A percentile compares a stretch with the other conserved stretches of the same genome.
Evolutionary conservation across 2,888 invertebrate species (phyloP).

Genomic region (Acanthosepion esculentum): DNA sequence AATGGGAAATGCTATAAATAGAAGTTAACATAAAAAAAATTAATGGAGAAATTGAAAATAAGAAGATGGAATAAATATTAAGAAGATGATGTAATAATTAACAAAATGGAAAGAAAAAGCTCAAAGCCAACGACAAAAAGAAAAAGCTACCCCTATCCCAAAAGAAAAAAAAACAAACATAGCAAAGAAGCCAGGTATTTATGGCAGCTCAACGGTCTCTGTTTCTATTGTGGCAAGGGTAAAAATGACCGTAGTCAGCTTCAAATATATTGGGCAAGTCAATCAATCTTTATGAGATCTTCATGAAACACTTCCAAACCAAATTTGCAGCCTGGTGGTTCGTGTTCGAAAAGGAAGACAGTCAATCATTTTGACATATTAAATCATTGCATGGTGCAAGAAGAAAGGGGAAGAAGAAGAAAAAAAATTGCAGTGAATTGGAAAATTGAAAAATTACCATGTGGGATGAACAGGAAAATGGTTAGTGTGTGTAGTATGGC

Average conservation of each 20-base stretch:
- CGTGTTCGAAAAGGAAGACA: conserved; percentile 8
- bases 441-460: conserved; percentile 33
- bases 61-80: not conserved
- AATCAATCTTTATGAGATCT: conserved; percentile 33
- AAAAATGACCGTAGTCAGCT: not conserved
- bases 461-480: not conserved
- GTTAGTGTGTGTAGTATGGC: not conserved
- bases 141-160: not conserved
- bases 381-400: conserved; percentile 12
- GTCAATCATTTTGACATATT: conserved; percentile 33
- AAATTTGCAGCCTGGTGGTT: conserved; percentile 12
- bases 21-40: not conserved
- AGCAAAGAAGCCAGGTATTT: not conserved
- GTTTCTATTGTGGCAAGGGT: not conserved
- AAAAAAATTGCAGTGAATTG: conserved; percentile 22
- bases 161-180: not conserved
- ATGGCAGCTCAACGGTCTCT: not conserved
- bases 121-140: not conserved
- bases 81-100: conserved; percentile 1
- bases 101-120: not conserved
- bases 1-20: not conserved
- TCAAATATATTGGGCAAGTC: conserved; percentile 3
- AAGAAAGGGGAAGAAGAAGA: not conserved
- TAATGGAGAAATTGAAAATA: not conserved
- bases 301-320: not conserved